Evolutionary conservation across 92 coral and sea anemone species (phyloP).

Genomic region (Paramuricea clavata): DNA sequence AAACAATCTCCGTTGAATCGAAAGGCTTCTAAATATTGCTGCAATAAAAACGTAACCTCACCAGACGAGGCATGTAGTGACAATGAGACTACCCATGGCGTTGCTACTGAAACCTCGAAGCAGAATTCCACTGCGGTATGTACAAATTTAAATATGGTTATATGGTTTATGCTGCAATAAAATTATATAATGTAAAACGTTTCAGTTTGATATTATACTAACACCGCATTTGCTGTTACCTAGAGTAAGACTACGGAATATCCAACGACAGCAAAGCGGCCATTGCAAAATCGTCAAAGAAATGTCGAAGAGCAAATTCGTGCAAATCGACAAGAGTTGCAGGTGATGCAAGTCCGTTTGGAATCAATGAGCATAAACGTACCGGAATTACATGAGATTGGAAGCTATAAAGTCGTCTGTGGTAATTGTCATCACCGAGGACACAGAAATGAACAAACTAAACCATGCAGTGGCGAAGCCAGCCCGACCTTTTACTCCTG

Average conservation of each 20-base stretch:
- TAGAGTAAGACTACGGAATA: slow-evolving; percentile 1
- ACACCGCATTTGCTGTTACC: background rate
- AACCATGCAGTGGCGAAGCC: slow-evolving; percentile 70
- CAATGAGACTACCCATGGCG: too few species aligned
- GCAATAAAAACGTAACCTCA: too few species aligned
- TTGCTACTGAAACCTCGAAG: too few species aligned
- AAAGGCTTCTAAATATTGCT: too few species aligned
- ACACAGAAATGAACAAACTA: slow-evolving; percentile 45
- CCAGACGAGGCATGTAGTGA: background rate
- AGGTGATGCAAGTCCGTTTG: slow-evolving; percentile 53
- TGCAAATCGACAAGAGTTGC: slow-evolving; percentile 39
- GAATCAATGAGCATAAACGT: slow-evolving; percentile 63
- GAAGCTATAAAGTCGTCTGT: slow-evolving; percentile 43
- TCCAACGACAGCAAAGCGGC: background rate
- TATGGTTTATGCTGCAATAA: slow-evolving; percentile 10
- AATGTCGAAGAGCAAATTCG: slow-evolving; percentile 43
- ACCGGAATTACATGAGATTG: slow-evolving; percentile 54
- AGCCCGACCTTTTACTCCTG: too few species aligned
- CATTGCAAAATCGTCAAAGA: background rate
- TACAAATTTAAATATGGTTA: too few species aligned
- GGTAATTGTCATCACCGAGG: slow-evolving; percentile 66
- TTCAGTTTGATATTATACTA: slow-evolving; percentile 27
- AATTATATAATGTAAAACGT: slow-evolving; percentile 20
- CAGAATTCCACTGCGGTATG: too few species aligned
- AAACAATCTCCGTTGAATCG: slow-evolving; percentile 32